Evolutionary conservation across 2,888 invertebrate species (phyloP).

Genomic region (Diaperis boleti): DNA sequence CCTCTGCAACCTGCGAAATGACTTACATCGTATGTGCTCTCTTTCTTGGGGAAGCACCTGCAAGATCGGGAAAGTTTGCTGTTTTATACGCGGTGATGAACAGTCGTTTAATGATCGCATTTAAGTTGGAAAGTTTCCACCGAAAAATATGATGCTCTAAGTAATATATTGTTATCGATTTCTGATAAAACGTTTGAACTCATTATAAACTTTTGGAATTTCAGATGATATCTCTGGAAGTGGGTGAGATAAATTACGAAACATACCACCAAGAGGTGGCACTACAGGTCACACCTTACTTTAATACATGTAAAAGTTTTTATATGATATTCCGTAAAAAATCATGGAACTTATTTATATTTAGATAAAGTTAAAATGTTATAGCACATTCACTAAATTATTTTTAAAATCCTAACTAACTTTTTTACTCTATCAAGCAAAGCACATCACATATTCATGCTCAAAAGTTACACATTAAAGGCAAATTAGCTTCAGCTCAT

Average conservation of each 20-base stretch:
- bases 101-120: slow-evolving; percentile 3
- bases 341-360: too few relatives aligned
- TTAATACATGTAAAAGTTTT: too few relatives aligned
- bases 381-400: too few relatives aligned
- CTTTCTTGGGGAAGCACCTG: slow-evolving; percentile 2
- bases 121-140: background rate
- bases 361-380: too few relatives aligned
- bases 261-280: slow-evolving; percentile 20
- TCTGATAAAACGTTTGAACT: slow-evolving; percentile 21
- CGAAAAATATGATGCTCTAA: slow-evolving; percentile 5
- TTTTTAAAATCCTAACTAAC: too few relatives aligned
- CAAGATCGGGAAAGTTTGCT: background rate
- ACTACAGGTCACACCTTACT: slow-evolving; percentile 20
- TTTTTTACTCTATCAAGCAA: too few relatives aligned
- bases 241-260: slow-evolving; percentile 23
- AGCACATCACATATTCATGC: too few relatives aligned
- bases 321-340: too few relatives aligned
- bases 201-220: slow-evolving; percentile 36
- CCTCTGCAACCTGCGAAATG: slow-evolving; percentile 30
- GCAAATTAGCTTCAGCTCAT: too few relatives aligned
- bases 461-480: too few relatives aligned
- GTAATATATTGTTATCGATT: slow-evolving; percentile 33
- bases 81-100: slow-evolving; percentile 1
- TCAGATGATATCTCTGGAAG: slow-evolving; percentile 24
- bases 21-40: slow-evolving; percentile 35